Evolutionary conservation across 2,888 invertebrate genomes (phyloP), one percentile per base, ranked within the genome.

Genomic region (Cetonia aurata): DNA sequence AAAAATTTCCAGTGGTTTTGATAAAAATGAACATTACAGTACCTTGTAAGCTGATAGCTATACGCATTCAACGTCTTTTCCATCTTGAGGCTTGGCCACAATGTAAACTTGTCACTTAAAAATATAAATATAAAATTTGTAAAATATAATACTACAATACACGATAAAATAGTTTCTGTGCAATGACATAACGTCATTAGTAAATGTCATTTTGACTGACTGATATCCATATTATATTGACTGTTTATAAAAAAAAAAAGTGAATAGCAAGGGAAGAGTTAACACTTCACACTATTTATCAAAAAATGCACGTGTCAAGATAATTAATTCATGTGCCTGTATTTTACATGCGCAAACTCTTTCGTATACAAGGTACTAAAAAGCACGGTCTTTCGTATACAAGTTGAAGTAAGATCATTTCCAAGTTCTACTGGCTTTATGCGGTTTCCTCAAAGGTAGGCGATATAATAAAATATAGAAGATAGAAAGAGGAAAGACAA

Each of bases 401-500:
- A 6, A 37, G 37, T 37, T 37, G 10, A 37, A 37, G 37, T 10
- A 10, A 37, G 37, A 37, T 37, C 37, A 37, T 37, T 37, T 37
- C 37, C 37, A 37, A 37, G 37, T 37, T 37, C 37, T 53, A 53
- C 8, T 19, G 44, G n/a, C 13, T 31, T n/a, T n/a, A 60, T 25
- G 62, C 62, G 62, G 62, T 50, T 50, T 10, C 62, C 12, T 65
- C 37, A 65, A 65, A 65, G 50, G 37, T 50, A 37, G 37, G 19
- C 17, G 12, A 37, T 52, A 33, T 52, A 65, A 50, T 50, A 50
- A 33, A 37, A 65, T 50, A 17, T 65, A 33, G 50, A 52, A 33
- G 41, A 65, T n/a, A 37, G 37, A 65, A 37, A 50, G 50, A 50
- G 52, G 37, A 46, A 65, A 72, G 56, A 70, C 50, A 66, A 69